These are phyloP conservation scores for Machimus atricapillus DNA, from an alignment of 2,888 invertebrate genomes.

Conservation along the genomic window DNA sequence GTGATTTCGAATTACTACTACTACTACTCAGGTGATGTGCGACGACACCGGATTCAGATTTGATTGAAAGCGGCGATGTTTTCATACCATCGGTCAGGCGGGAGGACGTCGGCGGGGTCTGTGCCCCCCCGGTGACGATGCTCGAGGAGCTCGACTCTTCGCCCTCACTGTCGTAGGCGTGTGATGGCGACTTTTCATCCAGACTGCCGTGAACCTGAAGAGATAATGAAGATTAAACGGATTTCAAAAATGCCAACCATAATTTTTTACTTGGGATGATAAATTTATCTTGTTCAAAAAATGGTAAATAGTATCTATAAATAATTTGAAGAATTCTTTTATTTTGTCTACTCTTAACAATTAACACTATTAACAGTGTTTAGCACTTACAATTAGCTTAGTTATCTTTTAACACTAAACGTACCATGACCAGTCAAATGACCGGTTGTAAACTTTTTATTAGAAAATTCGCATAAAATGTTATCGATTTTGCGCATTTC, in stretches of 20 bases:
- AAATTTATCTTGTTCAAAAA: no score
- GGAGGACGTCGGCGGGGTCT: constrained; percentile 59
- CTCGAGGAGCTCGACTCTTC: constrained; percentile 85
- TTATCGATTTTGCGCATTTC: no score
- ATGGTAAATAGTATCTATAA: no score
- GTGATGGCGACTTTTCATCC: constrained; percentile 73
- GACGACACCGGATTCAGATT: constrained; percentile 54
- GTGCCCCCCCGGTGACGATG: constrained; percentile 61
- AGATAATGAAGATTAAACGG: neutral
- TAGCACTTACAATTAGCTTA: no score
- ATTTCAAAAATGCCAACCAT: neutral
- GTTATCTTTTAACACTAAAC: no score
- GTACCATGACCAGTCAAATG: no score
- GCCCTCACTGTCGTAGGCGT: constrained; percentile 83
- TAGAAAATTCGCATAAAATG: no score
- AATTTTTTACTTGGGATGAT: neutral
- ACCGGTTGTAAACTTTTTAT: no score
- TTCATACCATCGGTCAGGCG: constrained; percentile 55
- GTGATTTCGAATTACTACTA: constrained; percentile 48
- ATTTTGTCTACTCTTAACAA: no score
- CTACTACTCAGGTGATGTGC: constrained; percentile 41
- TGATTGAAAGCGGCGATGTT: constrained; percentile 61
- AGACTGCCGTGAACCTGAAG: constrained; percentile 73
- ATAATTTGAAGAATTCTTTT: no score
- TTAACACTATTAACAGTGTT: no score